phyloP scores from a whole-genome alignment of 2,797 vertebrate species.

The Propithecus perrieri region DNA sequence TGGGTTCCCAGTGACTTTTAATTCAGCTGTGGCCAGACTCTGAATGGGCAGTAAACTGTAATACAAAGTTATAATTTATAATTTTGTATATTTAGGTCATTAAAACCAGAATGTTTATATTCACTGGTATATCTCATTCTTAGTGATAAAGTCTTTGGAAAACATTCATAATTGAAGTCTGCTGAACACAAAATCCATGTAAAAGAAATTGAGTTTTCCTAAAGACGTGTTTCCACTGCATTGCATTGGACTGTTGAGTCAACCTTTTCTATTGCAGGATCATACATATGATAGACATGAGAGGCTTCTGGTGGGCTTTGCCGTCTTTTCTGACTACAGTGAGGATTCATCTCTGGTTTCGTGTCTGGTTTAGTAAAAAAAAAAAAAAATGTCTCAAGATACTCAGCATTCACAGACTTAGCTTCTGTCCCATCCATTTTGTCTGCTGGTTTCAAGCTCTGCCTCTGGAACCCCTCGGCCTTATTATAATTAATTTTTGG shows the following conservation, averaged over 20 bases:
- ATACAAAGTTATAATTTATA: neutral
- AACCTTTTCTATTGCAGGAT: neutral
- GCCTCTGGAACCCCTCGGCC: neutral
- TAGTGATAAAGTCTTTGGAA: neutral
- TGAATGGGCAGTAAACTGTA: neutral
- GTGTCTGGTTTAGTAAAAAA: neutral
- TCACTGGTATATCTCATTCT: neutral
- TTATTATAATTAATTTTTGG: neutral
- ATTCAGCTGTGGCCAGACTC: neutral
- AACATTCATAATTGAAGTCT: neutral
- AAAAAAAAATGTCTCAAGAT: neutral
- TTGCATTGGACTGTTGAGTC: neutral
- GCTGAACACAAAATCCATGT: neutral
- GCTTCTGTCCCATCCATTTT: neutral
- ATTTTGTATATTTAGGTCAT: neutral
- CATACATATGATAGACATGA: neutral
- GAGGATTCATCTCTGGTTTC: neutral
- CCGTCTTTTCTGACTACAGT: neutral
- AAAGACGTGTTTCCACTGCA: neutral
- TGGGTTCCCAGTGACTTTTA: neutral
- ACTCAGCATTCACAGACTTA: neutral
- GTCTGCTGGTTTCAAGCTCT: neutral
- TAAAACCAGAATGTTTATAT: neutral
- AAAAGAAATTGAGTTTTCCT: neutral
- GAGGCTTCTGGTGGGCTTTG: neutral